Evolutionary conservation across 2,888 invertebrate species (phyloP).

Genomic region (Perdita meconis): DNA sequence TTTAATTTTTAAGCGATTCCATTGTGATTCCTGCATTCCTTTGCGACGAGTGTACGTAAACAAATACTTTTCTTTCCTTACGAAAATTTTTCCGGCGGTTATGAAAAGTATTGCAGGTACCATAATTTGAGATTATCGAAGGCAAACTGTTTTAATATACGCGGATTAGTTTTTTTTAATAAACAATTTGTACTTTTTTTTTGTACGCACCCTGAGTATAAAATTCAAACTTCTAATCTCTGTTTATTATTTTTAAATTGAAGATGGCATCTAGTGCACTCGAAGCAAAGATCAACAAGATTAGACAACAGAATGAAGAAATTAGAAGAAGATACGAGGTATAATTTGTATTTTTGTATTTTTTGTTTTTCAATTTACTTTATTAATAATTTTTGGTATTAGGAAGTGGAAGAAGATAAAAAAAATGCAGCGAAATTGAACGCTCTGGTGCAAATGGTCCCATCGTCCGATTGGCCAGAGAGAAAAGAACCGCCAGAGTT

Average conservation of each 20-base stretch:
- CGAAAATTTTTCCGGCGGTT: too few relatives aligned
- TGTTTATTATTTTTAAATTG: slow-evolving; percentile 1
- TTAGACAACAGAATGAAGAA: slow-evolving; percentile 81
- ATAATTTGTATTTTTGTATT: too few relatives aligned
- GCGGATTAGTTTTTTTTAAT: background rate
- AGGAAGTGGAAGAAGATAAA: slow-evolving; percentile 84
- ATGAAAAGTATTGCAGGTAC: too few relatives aligned
- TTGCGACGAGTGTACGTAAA: background rate
- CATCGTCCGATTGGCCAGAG: slow-evolving; percentile 84
- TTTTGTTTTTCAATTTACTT: background rate
- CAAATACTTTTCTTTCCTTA: background rate
- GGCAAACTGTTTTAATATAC: background rate
- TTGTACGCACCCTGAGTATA: background rate
- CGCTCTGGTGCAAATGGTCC: slow-evolving; percentile 83
- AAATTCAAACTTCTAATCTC: background rate
- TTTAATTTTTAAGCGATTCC: background rate
- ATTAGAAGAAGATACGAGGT: slow-evolving; percentile 81
- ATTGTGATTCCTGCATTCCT: background rate
- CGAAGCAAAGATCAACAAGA: slow-evolving; percentile 82
- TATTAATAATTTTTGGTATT: background rate
- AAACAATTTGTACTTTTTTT: too few relatives aligned
- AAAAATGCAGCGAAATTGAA: slow-evolving; percentile 83
- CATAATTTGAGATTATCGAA: too few relatives aligned
- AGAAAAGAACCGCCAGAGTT: slow-evolving; percentile 82
- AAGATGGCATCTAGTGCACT: slow-evolving; percentile 79